Base-by-base conservation (phyloP, 92 coral and sea anemone genomes). In the Ricordea florida region DNA sequence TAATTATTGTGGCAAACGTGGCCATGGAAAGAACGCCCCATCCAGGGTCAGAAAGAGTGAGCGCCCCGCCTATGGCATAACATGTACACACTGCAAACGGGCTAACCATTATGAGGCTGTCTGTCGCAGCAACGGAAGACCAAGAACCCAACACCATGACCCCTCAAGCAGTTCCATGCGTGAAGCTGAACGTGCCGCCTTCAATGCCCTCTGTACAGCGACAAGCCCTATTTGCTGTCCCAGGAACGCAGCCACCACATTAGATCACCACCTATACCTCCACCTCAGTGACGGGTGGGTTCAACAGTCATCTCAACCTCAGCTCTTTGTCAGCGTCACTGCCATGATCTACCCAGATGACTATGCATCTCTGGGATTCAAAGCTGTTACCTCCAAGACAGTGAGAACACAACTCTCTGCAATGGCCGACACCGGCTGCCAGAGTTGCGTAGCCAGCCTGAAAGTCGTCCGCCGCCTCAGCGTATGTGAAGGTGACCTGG, bases 51-150 rank as follows among this genome's bases (percentile, higher is more conserved):
- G 86, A 18, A 71, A 69, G 16, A 16, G 24, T 10, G 83, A 77
- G 46, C 78, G 89, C 76, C 93, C 81, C 2, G 90, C 87, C 32
- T 83, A 50, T 23, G 93, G 89, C 23, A 34, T 43, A 22, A 48
- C 22, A 15, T 83, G 93, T 42, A 31, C 57, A 25, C 72, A 68
- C 5, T 87, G 93, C 57, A 55, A 69, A 11, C 57, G 65, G 16
- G 33, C 2, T 4, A 70, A 83, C 72, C 89, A 88, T 41, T 57
- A 70, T 30, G 83, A 8, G 1, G 66, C 14, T 16, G 26, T 78
- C 2, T 89, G 93, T 30, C 83, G 78, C 22, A 79, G 90, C 81
- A 88, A 82, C n/a, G n/a, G n/a, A n/a, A n/a, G n/a, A n/a, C n/a
- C n/a, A n/a, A n/a, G n/a, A n/a, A n/a, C n/a, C n/a, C n/a, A n/a